phyloP scores from a whole-genome alignment of 1,140 invertebrate genomes.

The Penaeus japonicus region DNA sequence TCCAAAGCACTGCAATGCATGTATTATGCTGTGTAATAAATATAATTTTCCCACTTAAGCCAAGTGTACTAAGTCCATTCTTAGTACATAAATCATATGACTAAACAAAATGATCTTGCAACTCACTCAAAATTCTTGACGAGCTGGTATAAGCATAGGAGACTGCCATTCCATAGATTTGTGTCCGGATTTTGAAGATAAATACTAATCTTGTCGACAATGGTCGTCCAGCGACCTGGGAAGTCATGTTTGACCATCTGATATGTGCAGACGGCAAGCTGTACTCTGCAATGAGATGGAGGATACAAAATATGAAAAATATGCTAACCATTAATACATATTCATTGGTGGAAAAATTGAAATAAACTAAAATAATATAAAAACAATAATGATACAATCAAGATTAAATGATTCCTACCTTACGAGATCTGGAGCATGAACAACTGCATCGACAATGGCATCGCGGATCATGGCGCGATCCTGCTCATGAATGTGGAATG shows the following conservation, averaged over 20 bases:
- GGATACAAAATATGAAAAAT: not conserved
- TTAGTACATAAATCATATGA: not conserved
- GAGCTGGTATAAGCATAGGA: constrained; percentile 91
- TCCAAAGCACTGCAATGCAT: not conserved
- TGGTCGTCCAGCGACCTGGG: constrained; percentile 92
- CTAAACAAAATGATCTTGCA: not conserved
- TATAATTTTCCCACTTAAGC: too few relatives aligned
- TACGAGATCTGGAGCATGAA: constrained; percentile 89
- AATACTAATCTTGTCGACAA: constrained; percentile 91
- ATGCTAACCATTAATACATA: too few relatives aligned
- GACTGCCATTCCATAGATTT: constrained; percentile 85
- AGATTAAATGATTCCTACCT: constrained; percentile 67
- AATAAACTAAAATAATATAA: too few relatives aligned
- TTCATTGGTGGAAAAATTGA: too few relatives aligned
- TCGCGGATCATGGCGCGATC: constrained; percentile 92
- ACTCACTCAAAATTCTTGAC: constrained; percentile 94
- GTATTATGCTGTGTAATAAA: not conserved
- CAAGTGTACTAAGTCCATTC: constrained; percentile 1
- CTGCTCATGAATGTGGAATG: constrained; percentile 94
- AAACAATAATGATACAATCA: too few relatives aligned
- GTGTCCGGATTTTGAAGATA: constrained; percentile 85
- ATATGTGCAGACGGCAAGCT: constrained; percentile 86
- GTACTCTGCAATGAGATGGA: constrained; percentile 72
- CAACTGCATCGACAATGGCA: constrained; percentile 92
- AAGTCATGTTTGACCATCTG: constrained; percentile 96